These are phyloP conservation scores for Cyrtodaria siliqua DNA, from an alignment of 2,888 invertebrate species.

Conservation along the genomic window DNA sequence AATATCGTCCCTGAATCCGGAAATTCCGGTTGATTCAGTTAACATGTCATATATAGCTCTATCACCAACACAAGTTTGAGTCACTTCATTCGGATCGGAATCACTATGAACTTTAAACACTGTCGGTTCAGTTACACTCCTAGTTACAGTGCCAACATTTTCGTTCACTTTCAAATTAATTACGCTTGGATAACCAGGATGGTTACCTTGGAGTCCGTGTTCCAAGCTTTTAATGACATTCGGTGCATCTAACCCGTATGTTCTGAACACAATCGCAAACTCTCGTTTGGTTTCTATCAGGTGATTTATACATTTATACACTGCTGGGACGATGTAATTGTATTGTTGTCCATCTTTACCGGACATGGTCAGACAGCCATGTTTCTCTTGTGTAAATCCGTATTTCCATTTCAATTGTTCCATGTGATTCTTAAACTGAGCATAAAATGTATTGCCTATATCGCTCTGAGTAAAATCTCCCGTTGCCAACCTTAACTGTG, in stretches of 20 bases:
- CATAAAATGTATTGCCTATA: conserved; percentile 77
- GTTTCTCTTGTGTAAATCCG: conserved; percentile 44
- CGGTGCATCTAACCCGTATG: conserved; percentile 84
- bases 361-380: conserved; percentile 73
- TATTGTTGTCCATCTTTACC: conserved; percentile 80
- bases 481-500: conserved; percentile 77
- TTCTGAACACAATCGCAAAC: conserved; percentile 83
- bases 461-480: conserved; percentile 83
- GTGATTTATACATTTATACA: conserved; percentile 80
- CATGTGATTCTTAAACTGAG: conserved; percentile 80
- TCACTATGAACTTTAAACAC: conserved; percentile 51
- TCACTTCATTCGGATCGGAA: conserved; percentile 27
- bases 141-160: conserved; percentile 72
- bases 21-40: conserved; percentile 75
- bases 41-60: conserved; percentile 80
- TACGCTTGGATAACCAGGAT: conserved; percentile 77
- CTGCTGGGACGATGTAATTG: conserved; percentile 84
- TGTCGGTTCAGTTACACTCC: conserved; percentile 64
- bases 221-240: conserved; percentile 79
- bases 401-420: conserved; percentile 78
- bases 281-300: conserved; percentile 76
- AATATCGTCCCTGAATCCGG: conserved; percentile 84
- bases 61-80: conserved; percentile 59
- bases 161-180: conserved; percentile 71
- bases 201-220: conserved; percentile 77